Evolutionary conservation across 23 tunicate species (phyloP), one percentile per base, ranked within the genome.

Genomic region (Trididemnum clinides): DNA sequence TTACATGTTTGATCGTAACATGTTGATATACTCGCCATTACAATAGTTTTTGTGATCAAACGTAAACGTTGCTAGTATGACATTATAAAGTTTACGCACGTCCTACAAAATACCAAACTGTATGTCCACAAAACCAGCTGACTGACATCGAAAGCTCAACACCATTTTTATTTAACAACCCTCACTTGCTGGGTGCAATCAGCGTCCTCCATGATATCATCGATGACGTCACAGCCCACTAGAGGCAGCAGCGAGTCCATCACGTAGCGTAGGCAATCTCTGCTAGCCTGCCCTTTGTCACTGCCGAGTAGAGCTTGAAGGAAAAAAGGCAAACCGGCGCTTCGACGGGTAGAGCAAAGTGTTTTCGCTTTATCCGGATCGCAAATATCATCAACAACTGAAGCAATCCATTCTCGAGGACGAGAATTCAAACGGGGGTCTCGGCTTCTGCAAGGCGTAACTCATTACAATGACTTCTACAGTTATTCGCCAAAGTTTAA

Each of bases 241-340:
- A 90, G 31, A 7, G 62, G 34, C 37, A 91, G 82, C 64, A 91
- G 64, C 6, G 83, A 80, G 32, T 86, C 2, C 88, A 86, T 86
- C 49, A 86, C 96, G 70, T 72, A 80, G 72, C 81, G 64, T 28
- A 91, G 82, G 23, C 82, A 81, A 3, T 74, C 81, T 7, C 85
- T 80, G 1, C 69, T 7, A 37, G 33, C 59, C 28, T 39, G 51
- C 33, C 90, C 35, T 64, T 86, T 86, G 66, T 86, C 84, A 37
- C 96, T 66, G 19, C 90, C 82, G 0, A 91, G 83, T 15, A 91
- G n/a, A 22, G 90, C 96, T 78, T 93, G 98, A 33, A 88, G 30
- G 34, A 88, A 88, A 65, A 88, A 93, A 3, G 98, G 98, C 33
- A 93, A 51, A 6, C 98, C 98, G 27, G 98, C 98, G 85, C 98